Evolutionary conservation across 2,888 invertebrate species (phyloP).

Genomic region (Calameuta pallipes): DNA sequence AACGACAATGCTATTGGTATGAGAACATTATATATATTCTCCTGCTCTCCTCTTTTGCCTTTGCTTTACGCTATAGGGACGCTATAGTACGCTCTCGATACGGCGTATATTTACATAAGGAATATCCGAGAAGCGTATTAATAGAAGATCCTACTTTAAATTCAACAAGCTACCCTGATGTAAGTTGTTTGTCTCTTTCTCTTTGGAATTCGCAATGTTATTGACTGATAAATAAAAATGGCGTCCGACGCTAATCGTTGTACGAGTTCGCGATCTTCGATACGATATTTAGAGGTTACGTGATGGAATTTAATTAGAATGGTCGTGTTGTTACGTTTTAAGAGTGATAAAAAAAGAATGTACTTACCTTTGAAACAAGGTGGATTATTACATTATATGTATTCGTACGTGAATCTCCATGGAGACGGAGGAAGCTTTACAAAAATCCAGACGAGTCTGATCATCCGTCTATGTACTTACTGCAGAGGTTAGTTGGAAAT

Average conservation of each 20-base stretch:
- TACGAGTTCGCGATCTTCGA: neutral
- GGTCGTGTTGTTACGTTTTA: neutral
- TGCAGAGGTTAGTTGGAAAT: neutral
- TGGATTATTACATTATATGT: neutral
- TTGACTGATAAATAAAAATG: neutral
- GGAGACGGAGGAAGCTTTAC: neutral
- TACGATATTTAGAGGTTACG: neutral
- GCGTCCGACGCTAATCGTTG: neutral
- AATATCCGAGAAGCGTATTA: conserved; percentile 15
- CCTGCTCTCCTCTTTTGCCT: conserved; percentile 7
- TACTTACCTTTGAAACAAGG: neutral
- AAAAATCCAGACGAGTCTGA: neutral
- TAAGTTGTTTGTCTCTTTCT: neutral
- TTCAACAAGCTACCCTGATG: conserved; percentile 1
- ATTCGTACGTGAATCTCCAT: neutral
- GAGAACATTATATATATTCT: neutral
- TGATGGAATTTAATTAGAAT: neutral
- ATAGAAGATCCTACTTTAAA: conserved; percentile 17
- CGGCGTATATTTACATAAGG: conserved; percentile 11
- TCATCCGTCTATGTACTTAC: neutral
- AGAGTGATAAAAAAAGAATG: neutral
- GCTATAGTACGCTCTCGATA: neutral
- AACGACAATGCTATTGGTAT: conserved; percentile 9
- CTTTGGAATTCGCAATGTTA: neutral
- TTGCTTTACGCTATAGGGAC: neutral